A percentile compares a stretch with the other conserved stretches of the same genome.
phyloP scores from a whole-genome alignment of 2,113 vertebrate genomes.

The Dissostichus mawsoni region DNA sequence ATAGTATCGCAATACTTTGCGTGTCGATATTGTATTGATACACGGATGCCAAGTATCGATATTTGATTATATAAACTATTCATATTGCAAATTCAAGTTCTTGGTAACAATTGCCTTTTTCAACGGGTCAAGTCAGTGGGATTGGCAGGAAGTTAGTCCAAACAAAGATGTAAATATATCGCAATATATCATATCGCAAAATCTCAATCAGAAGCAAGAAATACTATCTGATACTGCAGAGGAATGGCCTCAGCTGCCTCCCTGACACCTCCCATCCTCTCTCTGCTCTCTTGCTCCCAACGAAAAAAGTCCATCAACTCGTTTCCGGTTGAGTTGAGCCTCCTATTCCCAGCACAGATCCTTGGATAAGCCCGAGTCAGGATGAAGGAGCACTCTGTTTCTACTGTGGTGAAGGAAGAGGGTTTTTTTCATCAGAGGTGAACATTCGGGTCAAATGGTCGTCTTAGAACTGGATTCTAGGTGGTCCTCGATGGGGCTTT shows the following conservation, averaged over 20 bases:
- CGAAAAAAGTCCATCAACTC: background rate
- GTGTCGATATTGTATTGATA: too few relatives aligned
- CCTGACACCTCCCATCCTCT: background rate
- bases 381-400: background rate
- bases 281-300: background rate
- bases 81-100: too few relatives aligned
- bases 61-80: too few relatives aligned
- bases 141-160: too few relatives aligned
- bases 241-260: background rate
- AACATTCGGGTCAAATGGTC: background rate
- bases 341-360: background rate
- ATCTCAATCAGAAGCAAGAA: background rate
- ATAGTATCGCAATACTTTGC: too few relatives aligned
- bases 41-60: too few relatives aligned
- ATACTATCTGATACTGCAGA: background rate
- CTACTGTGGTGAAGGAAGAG: background rate
- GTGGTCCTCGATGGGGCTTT: background rate
- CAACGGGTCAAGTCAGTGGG: too few relatives aligned
- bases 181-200: background rate
- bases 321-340: slow-evolving; percentile 11
- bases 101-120: too few relatives aligned
- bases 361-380: slow-evolving; percentile 4
- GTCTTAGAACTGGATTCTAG: background rate
- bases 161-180: too few relatives aligned
- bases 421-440: background rate